These are phyloP conservation scores for Clistopyga incitator DNA, from an alignment of 2,888 invertebrate species.

Conservation along the genomic window DNA sequence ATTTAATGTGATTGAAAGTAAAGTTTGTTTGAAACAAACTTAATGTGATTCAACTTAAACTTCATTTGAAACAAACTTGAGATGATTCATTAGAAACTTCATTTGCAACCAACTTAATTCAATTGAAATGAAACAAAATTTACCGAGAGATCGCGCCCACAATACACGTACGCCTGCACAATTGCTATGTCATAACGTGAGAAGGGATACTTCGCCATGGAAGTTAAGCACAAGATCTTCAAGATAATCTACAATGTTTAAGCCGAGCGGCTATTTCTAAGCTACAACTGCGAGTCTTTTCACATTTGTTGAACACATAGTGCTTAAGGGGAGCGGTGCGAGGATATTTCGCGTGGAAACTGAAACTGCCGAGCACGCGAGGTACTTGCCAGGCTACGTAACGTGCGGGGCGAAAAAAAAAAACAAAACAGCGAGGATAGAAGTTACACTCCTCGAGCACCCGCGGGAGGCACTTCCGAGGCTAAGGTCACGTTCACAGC, in stretches of 20 bases:
- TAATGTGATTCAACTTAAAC: no score
- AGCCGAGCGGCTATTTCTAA: not conserved
- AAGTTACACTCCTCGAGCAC: conserved; percentile 35
- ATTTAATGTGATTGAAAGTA: not conserved
- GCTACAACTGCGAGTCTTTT: conserved; percentile 20
- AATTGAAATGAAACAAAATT: not conserved
- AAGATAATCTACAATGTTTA: conserved; percentile 15
- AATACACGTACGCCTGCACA: not conserved
- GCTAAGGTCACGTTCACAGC: conserved; percentile 72
- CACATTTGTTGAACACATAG: conserved; percentile 10
- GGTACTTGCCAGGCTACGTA: conserved; percentile 44
- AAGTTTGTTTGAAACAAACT: not conserved
- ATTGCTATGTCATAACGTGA: not conserved
- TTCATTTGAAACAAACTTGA: no score
- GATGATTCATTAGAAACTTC: no score
- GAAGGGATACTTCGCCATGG: not conserved
- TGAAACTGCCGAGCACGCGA: conserved; percentile 56
- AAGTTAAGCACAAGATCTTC: conserved; percentile 9
- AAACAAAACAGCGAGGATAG: conserved; percentile 43
- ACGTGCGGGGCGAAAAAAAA: conserved; percentile 46
- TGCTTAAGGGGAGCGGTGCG: not conserved
- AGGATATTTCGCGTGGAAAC: conserved; percentile 52
- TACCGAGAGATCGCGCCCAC: not conserved
- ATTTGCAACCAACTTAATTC: no score
- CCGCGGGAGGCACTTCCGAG: conserved; percentile 68